Evolutionary conservation across 2,797 vertebrate species (phyloP).

Genomic region (Lemur catta): DNA sequence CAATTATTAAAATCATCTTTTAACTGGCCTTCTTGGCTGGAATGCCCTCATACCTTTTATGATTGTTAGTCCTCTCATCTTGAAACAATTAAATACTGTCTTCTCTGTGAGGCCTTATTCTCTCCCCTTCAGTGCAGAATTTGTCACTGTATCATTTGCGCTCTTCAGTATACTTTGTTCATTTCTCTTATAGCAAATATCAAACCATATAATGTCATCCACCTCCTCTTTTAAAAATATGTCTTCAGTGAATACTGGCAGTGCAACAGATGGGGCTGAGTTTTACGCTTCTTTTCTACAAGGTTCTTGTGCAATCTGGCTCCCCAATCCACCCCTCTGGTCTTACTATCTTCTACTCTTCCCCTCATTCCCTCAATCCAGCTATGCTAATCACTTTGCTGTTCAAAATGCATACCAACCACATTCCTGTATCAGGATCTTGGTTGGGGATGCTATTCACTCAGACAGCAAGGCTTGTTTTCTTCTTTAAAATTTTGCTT

Average conservation of each 20-base stretch:
- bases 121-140: neutral
- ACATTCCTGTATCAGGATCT: neutral
- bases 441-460: neutral
- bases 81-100: neutral
- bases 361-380: neutral
- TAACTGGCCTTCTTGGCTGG: neutral
- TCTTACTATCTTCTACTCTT: neutral
- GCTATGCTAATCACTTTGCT: neutral
- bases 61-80: neutral
- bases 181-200: neutral
- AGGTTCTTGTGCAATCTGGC: neutral
- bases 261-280: too few relatives aligned
- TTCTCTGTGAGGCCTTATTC: neutral
- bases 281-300: neutral
- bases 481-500: neutral
- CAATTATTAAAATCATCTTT: neutral
- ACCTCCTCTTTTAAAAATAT: neutral
- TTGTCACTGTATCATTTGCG: neutral
- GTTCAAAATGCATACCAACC: neutral
- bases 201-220: neutral
- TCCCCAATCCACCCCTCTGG: neutral
- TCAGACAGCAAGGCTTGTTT: neutral
- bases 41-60: neutral
- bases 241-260: neutral
- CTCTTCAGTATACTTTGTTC: neutral